Conservation (phyloP, 1,140 invertebrate species). For the Neodiprion pinetum region DNA sequence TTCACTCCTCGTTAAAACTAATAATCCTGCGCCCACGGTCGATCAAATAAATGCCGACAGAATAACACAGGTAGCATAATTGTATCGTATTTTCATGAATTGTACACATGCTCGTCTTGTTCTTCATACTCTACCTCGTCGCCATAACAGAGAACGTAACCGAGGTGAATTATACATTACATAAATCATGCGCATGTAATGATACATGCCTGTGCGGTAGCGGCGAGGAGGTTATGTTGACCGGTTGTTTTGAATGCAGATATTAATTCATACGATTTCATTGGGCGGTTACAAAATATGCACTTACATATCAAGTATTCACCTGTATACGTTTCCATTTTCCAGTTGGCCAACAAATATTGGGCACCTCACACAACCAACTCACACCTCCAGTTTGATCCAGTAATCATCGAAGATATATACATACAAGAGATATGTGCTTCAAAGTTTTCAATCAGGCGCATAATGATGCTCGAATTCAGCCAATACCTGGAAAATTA, state of each 20-base stretch:
- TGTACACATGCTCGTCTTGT: slow-evolving; percentile 21
- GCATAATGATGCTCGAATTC: slow-evolving; percentile 96
- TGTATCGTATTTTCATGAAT: slow-evolving; percentile 13
- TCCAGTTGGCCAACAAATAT: slow-evolving; percentile 84
- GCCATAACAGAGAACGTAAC: neutral
- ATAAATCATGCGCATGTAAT: too few relatives aligned
- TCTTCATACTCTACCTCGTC: too few relatives aligned
- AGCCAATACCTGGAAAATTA: slow-evolving; percentile 98
- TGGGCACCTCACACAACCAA: slow-evolving; percentile 83
- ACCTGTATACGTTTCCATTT: slow-evolving; percentile 32
- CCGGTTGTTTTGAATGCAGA: too few relatives aligned
- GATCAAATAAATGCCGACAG: slow-evolving; percentile 84
- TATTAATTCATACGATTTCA: too few relatives aligned
- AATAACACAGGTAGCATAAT: slow-evolving; percentile 73
- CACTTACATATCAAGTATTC: too few relatives aligned
- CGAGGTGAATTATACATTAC: too few relatives aligned
- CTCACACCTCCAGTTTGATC: slow-evolving; percentile 74
- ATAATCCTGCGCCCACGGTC: slow-evolving; percentile 75
- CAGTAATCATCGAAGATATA: slow-evolving; percentile 80
- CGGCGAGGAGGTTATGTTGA: too few relatives aligned
- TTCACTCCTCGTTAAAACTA: slow-evolving; percentile 55
- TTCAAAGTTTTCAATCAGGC: slow-evolving; percentile 81
- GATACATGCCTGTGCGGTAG: too few relatives aligned
- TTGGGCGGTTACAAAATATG: too few relatives aligned
- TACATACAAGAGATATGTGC: slow-evolving; percentile 82